Evolutionary conservation across 2,888 invertebrate species (phyloP).

Genomic region (Beris morrisii): DNA sequence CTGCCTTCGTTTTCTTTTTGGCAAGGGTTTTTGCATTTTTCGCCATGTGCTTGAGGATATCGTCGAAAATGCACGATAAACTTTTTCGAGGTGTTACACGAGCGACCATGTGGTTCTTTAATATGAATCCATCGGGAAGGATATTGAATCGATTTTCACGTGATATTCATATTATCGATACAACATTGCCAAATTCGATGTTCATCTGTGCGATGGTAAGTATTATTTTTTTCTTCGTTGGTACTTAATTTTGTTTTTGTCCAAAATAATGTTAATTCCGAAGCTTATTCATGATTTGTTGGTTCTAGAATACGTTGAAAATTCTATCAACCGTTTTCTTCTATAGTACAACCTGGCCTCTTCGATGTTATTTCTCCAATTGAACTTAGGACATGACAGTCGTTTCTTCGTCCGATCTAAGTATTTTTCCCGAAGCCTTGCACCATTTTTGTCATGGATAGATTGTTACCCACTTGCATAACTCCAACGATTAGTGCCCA

Average conservation of each 20-base stretch:
- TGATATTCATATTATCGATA: slow-evolving; percentile 69
- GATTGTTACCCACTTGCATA: too few relatives aligned
- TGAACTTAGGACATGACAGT: too few relatives aligned
- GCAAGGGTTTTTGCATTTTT: slow-evolving; percentile 66
- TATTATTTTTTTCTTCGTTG: neutral
- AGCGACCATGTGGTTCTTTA: slow-evolving; percentile 76
- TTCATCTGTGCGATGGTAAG: slow-evolving; percentile 65
- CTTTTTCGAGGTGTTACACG: slow-evolving; percentile 77
- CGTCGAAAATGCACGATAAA: slow-evolving; percentile 71
- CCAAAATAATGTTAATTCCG: neutral
- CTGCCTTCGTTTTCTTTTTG: slow-evolving; percentile 59
- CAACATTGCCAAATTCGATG: slow-evolving; percentile 62
- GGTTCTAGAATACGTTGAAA: too few relatives aligned
- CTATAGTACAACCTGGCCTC: too few relatives aligned
- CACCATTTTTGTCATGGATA: too few relatives aligned
- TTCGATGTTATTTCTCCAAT: too few relatives aligned
- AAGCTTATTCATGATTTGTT: neutral
- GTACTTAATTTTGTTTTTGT: too few relatives aligned
- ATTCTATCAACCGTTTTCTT: too few relatives aligned
- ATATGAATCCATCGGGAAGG: slow-evolving; percentile 67
- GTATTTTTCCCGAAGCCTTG: too few relatives aligned
- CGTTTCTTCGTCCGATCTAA: too few relatives aligned
- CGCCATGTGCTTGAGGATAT: slow-evolving; percentile 73
- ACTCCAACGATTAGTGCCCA: too few relatives aligned
- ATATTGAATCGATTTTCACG: slow-evolving; percentile 77